Base-by-base conservation (phyloP, 2,888 invertebrate species). In the Stictocephala bisonia region DNA sequence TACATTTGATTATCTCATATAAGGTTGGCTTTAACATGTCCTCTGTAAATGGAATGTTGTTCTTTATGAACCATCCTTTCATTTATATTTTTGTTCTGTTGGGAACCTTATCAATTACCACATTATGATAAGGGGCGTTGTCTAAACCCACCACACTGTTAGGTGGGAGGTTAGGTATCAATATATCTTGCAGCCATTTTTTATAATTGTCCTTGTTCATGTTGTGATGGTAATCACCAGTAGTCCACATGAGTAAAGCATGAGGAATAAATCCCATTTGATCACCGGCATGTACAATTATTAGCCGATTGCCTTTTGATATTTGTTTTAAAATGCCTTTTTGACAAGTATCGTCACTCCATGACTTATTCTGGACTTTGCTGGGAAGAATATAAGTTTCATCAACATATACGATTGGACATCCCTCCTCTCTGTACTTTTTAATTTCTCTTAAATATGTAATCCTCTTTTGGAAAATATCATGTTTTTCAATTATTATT, bases 211-310 rank as follows among this genome's bases (percentile, higher is more conserved):
- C 15, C 20, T 24, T 41, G 24, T 71, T 71, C 71, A 71, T 71
- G 9, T 71, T 56, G 11, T 58, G 7, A 27, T 58, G 71, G 51
- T 71, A 71, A 31, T 71, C 64, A 26, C 71, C 58, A 41, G 71
- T 29, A 1, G 24, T 60, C 53, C 66, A 72, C 72, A 51, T 66
- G 11, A n/a, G n/a, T 24, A 72, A 24, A 9, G 50, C 51, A 15
- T 53, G 35, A 11, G 50, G 24, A n/a, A 72, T 41, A 27, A 67
- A 72, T 9, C 72, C 67, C 27, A 26, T 50, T 40, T 72, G 53
- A n/a, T 51, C 66, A n/a, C 50, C 64, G 18, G 64, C 50, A 60
- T 60, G 58, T 9, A 71, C 27, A 60, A 71, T 60, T 22, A 60
- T 60, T 15, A 71, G 44, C 1, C 58, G 40, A 29, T 72, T 40